Evolutionary conservation across 2,888 invertebrate genomes (phyloP).

Genomic region (Hypsopygia costalis): DNA sequence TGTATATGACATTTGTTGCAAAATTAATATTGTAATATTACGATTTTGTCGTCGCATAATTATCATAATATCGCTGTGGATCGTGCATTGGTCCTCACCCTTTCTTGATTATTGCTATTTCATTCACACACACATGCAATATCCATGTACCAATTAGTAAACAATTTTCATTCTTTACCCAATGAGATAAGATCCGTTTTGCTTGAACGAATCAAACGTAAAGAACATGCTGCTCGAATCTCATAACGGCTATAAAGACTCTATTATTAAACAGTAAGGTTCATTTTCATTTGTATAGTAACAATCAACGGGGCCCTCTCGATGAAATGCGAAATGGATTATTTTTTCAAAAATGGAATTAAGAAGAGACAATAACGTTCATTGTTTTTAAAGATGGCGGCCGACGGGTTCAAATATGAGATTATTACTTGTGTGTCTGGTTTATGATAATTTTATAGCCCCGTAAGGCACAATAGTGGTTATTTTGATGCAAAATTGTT

Average conservation of each 20-base stretch:
- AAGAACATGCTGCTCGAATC: constrained; percentile 54
- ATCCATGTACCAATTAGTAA: constrained; percentile 62
- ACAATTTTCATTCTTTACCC: constrained; percentile 46
- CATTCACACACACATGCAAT: constrained; percentile 52
- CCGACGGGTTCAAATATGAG: constrained; percentile 64
- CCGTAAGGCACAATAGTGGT: constrained; percentile 51
- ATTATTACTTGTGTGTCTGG: constrained; percentile 63
- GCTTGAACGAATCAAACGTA: constrained; percentile 40
- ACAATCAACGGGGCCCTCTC: constrained; percentile 65
- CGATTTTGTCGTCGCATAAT: constrained; percentile 61
- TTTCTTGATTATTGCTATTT: constrained; percentile 42
- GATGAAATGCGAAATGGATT: constrained; percentile 78
- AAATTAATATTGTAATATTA: constrained; percentile 45
- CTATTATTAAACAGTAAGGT: constrained; percentile 31
- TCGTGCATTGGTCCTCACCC: constrained; percentile 52
- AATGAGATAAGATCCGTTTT: constrained; percentile 53
- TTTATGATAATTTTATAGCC: constrained; percentile 70
- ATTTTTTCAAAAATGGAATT: constrained; percentile 80
- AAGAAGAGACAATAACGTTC: constrained; percentile 79
- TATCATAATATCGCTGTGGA: constrained; percentile 66
- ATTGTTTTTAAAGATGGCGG: constrained; percentile 79
- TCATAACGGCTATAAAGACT: constrained; percentile 31
- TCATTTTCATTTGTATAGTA: constrained; percentile 26
- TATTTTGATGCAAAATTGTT: constrained; percentile 50
- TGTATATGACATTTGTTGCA: no score